These are phyloP conservation scores for Hapalemur alaotrensis DNA, from an alignment of 2,797 vertebrate species.

Conservation along the genomic window DNA sequence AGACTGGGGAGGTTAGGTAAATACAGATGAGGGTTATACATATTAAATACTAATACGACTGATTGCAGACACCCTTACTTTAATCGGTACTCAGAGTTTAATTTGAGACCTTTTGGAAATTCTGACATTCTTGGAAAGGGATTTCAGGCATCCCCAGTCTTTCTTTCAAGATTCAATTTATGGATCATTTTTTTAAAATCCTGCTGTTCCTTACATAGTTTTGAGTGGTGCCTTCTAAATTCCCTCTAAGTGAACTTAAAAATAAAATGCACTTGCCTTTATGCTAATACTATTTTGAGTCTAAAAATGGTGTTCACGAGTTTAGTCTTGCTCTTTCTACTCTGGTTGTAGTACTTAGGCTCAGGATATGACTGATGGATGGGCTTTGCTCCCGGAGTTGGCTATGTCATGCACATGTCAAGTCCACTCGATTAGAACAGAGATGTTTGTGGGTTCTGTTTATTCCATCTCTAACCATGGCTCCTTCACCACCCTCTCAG, in stretches of 20 bases:
- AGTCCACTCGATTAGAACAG: not conserved
- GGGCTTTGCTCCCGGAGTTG: not conserved
- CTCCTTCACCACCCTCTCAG: not conserved
- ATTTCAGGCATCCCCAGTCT: not conserved
- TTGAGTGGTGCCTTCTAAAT: constrained; percentile 59
- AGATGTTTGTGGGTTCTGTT: not conserved
- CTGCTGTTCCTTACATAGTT: not conserved
- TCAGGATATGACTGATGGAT: not conserved
- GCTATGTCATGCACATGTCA: not conserved
- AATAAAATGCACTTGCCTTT: constrained; percentile 59
- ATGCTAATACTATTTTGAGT: constrained; percentile 26
- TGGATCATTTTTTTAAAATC: not conserved
- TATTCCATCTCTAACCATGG: not conserved
- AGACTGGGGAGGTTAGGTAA: not conserved
- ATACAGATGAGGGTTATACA: constrained; percentile 28
- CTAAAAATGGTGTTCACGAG: constrained; percentile 4
- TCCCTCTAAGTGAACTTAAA: constrained; percentile 51
- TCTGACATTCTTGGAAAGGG: not conserved
- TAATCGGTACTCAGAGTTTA: not conserved
- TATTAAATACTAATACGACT: constrained; percentile 52
- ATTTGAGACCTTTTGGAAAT: constrained; percentile 46
- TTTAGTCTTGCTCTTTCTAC: not conserved
- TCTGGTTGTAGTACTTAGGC: not conserved
- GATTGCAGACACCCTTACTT: not conserved
- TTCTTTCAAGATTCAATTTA: constrained; percentile 57